Evolutionary conservation across 2,113 vertebrate species (phyloP), one percentile per base, ranked within the genome.

Genomic region (Chaetodon trifascialis): DNA sequence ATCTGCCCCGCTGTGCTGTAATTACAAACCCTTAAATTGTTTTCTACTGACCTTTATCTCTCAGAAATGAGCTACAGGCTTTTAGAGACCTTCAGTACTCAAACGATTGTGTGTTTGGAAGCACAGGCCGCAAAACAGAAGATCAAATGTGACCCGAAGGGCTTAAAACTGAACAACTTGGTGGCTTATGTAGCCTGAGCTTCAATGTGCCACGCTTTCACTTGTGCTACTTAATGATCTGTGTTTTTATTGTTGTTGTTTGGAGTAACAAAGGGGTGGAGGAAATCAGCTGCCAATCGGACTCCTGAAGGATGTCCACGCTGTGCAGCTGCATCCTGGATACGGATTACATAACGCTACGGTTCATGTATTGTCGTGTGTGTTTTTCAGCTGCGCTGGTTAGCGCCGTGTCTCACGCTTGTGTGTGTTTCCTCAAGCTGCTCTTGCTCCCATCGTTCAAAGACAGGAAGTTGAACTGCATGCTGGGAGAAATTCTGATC

Each of bases 311-410:
- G 67, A 83, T 71, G 79, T 55, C 17, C 66, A 34, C 17, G 12
- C 78, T 67, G 15, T 36, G 71, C 83, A 91, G 82, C 89, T 89
- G 90, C 76, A 75, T 86, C 79, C 84, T 79, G 82, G 74, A 69
- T 56, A 76, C 51, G 54, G 46, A 75, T 86, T 88, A 81, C 76
- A 62, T 86, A 83, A 83, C 6, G 0, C 19, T 36, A 51, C 69
- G 36, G 34, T 19, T 73, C 46, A 52, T 59, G 59, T 73, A 55
- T 83, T 87, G 58, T 80, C 86, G 36, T 25, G 36, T 25, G 16
- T 54, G 47, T 79, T 47, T 82, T 78, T 60, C 34, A 40, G 38
- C 51, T 60, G 42, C 42, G n/a, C 23, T n/a, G 12, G 3, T 25
- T 17, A 17, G n/a, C 6, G 11, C 10, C 11, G 0, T 23, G 70